These are phyloP conservation scores for Ceratina calcarata DNA, from an alignment of 1,140 invertebrate genomes.

Conservation along the genomic window DNA sequence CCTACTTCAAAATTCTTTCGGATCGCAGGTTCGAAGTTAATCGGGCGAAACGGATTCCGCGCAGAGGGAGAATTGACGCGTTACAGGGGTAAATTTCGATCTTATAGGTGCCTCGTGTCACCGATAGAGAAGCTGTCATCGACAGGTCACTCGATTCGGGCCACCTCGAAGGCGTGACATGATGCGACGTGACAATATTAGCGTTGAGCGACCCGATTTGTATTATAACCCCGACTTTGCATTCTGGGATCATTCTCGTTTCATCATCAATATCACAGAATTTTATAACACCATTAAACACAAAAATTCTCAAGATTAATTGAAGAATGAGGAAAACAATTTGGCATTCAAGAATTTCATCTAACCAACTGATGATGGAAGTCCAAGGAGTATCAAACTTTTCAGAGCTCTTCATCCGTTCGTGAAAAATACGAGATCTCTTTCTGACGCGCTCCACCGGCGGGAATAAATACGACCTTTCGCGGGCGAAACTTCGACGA, in stretches of 20 bases:
- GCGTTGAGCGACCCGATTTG: slow-evolving; percentile 27
- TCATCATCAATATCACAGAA: slow-evolving; percentile 19
- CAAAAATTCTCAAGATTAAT: neutral
- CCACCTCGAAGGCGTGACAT: slow-evolving; percentile 52
- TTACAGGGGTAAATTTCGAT: slow-evolving; percentile 49
- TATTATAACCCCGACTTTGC: slow-evolving; percentile 47
- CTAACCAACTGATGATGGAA: no score
- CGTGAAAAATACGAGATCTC: slow-evolving; percentile 31
- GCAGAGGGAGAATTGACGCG: slow-evolving; percentile 29
- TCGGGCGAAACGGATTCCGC: slow-evolving; percentile 29
- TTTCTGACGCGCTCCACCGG: neutral
- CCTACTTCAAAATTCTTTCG: slow-evolving; percentile 13
- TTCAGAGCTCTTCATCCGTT: slow-evolving; percentile 14
- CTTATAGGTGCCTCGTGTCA: slow-evolving; percentile 52
- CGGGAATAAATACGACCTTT: slow-evolving; percentile 56
- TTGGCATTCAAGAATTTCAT: neutral
- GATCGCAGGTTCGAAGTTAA: slow-evolving; percentile 34
- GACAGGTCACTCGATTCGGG: slow-evolving; percentile 51
- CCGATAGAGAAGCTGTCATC: slow-evolving; percentile 55
- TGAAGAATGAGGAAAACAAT: neutral
- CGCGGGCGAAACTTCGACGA: slow-evolving; percentile 44
- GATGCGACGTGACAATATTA: slow-evolving; percentile 46
- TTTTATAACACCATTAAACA: neutral
- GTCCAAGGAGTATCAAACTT: neutral
- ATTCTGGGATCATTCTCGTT: neutral